Conservation (phyloP, 1,140 invertebrate genomes). For the Papilio machaon region DNA sequence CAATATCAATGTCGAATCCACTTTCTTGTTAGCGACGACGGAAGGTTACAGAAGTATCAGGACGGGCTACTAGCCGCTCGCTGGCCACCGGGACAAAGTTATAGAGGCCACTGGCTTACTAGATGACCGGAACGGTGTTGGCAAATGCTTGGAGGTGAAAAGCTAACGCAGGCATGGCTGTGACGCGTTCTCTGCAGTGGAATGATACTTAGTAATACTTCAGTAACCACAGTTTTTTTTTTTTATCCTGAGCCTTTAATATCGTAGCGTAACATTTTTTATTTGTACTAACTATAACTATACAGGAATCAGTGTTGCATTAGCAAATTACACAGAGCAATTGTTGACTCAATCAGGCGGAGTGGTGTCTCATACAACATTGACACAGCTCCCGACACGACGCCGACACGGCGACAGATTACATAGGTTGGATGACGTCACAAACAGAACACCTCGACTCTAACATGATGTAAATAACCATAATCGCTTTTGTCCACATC, state of each 20-base stretch:
- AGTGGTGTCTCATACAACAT: constrained; percentile 16
- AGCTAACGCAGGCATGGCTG: too few relatives aligned
- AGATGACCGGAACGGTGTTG: too few relatives aligned
- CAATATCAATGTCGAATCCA: too few relatives aligned
- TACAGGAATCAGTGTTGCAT: not conserved
- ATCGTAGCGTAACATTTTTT: not conserved
- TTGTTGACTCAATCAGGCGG: not conserved
- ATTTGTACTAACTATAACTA: not conserved
- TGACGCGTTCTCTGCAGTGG: too few relatives aligned
- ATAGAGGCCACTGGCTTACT: too few relatives aligned
- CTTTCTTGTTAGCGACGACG: too few relatives aligned
- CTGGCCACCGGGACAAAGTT: too few relatives aligned
- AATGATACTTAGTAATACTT: too few relatives aligned
- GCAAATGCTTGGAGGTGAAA: too few relatives aligned
- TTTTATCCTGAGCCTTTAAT: not conserved
- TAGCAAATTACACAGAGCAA: constrained; percentile 12
- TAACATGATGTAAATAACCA: not conserved
- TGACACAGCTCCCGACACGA: not conserved
- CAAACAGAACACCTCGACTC: not conserved
- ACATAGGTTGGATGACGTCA: not conserved
- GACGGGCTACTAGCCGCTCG: too few relatives aligned
- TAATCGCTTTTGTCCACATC: not conserved
- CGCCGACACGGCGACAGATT: not conserved
- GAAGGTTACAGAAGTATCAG: too few relatives aligned
- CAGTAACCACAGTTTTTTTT: too few relatives aligned